Conservation (phyloP, 2,113 vertebrate genomes). For the Gracilinanus agilis region DNA sequence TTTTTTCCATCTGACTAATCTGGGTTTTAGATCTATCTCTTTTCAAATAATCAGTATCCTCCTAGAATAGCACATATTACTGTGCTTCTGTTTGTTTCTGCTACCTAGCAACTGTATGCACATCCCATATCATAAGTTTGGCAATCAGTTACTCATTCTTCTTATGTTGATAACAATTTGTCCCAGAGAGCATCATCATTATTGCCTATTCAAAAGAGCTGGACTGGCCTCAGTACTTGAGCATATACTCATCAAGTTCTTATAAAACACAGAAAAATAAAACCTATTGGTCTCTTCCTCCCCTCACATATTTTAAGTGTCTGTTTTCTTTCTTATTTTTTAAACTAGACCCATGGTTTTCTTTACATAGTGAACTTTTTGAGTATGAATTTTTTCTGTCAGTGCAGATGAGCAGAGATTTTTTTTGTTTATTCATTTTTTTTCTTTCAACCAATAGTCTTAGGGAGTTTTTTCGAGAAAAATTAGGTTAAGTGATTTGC, state of each 20-base stretch:
- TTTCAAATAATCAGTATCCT: slow-evolving; percentile 48
- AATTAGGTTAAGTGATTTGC: neutral
- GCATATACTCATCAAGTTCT: neutral
- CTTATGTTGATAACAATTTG: slow-evolving; percentile 35
- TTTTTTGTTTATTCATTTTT: neutral
- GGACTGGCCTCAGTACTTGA: neutral
- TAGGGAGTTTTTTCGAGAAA: neutral
- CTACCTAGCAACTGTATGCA: slow-evolving; percentile 41
- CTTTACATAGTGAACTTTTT: neutral
- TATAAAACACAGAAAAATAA: slow-evolving; percentile 48
- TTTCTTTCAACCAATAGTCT: neutral
- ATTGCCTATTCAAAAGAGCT: slow-evolving; percentile 44
- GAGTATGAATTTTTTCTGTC: neutral
- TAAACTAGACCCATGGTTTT: neutral
- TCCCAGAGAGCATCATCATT: slow-evolving; percentile 47
- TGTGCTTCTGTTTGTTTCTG: slow-evolving; percentile 7
- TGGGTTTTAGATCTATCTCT: slow-evolving; percentile 11
- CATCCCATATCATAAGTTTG: slow-evolving; percentile 16
- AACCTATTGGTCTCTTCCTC: neutral
- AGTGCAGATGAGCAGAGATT: neutral
- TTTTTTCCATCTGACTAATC: slow-evolving; percentile 11
- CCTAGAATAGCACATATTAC: neutral
- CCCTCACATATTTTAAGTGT: slow-evolving; percentile 33
- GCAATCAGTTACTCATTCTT: slow-evolving; percentile 63
- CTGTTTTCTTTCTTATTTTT: neutral